A percentile compares a stretch with the other conserved stretches of the same genome.
Conservation (phyloP, 2,113 vertebrate species). For the Carettochelys insculpta region DNA sequence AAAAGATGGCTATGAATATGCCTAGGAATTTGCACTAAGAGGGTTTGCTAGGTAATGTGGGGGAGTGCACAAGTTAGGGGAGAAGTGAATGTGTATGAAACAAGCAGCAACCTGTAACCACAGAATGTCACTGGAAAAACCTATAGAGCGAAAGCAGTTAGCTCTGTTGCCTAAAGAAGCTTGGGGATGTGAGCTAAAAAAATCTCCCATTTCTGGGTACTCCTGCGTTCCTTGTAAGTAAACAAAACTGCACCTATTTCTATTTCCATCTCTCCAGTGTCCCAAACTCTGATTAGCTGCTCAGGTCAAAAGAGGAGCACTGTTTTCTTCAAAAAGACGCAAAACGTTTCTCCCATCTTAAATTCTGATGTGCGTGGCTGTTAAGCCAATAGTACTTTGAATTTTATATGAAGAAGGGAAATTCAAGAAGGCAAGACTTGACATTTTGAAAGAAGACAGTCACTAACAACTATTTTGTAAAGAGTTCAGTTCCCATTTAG, state of each 20-base stretch:
- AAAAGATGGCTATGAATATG: neutral
- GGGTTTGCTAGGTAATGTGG: neutral
- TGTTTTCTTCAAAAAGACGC: neutral
- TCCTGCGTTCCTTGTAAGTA: neutral
- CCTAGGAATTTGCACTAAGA: neutral
- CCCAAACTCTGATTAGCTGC: neutral
- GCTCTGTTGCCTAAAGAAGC: neutral
- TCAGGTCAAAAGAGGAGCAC: neutral
- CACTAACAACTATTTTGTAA: neutral
- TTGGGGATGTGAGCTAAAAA: neutral
- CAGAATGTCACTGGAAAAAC: neutral
- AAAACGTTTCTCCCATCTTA: neutral
- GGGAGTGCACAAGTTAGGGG: too few species aligned
- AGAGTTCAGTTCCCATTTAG: neutral
- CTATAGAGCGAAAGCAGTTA: neutral
- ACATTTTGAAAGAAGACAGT: neutral
- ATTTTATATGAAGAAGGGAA: neutral
- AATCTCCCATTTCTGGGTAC: neutral
- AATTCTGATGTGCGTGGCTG: neutral
- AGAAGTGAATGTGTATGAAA: neutral
- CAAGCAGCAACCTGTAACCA: neutral
- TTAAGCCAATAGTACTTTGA: neutral
- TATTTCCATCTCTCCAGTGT: neutral
- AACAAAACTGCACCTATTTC: neutral
- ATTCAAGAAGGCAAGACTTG: neutral